phyloP scores from a whole-genome alignment of 2,888 invertebrate genomes.

The Tridacna crocea region DNA sequence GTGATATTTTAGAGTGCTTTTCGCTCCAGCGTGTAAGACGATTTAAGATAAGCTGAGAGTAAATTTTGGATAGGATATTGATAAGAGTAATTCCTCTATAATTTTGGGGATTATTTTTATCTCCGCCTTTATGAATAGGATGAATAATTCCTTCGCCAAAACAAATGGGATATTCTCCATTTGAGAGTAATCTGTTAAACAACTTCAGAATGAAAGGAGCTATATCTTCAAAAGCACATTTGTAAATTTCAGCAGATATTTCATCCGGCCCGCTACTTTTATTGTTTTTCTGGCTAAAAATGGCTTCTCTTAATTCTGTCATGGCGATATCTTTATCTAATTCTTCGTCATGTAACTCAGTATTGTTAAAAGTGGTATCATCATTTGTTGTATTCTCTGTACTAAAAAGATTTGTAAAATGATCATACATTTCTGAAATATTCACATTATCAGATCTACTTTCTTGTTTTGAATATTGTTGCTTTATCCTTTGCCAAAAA shows the following conservation, averaged over 20 bases:
- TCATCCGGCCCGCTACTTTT: background rate
- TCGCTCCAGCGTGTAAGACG: too few species aligned
- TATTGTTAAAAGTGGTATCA: too few species aligned
- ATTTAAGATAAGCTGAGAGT: background rate
- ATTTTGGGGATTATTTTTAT: background rate
- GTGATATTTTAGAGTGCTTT: too few species aligned
- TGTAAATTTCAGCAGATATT: background rate
- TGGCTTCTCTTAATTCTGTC: background rate
- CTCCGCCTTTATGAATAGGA: background rate
- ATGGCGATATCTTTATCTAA: background rate
- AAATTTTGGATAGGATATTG: background rate
- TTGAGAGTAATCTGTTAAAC: background rate
- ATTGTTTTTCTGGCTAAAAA: background rate
- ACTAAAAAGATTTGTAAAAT: too few species aligned
- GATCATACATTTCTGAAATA: too few species aligned
- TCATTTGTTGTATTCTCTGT: too few species aligned
- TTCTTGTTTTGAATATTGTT: too few species aligned
- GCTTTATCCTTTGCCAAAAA: too few species aligned
- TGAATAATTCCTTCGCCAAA: background rate
- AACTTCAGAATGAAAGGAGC: background rate
- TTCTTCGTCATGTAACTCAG: background rate
- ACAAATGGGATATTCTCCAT: background rate
- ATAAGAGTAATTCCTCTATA: background rate
- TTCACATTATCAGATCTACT: too few species aligned
- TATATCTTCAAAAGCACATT: background rate